Percentiles rank a stretch among this genome's conserved stretches.
phyloP scores from a whole-genome alignment of 2,797 vertebrate species.

The Pseudocheirus occidentalis region DNA sequence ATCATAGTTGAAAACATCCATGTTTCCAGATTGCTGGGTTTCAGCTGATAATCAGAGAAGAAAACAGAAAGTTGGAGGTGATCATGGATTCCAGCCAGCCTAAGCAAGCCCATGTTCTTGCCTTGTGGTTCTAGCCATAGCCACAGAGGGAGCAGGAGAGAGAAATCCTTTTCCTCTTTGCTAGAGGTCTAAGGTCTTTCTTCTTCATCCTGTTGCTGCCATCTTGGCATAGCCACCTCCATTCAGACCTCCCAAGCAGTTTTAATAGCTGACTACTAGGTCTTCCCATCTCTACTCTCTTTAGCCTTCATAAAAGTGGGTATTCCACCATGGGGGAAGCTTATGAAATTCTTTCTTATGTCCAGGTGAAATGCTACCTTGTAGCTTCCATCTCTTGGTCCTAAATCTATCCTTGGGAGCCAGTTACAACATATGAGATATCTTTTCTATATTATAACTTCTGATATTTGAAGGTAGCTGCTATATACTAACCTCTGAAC shows the following conservation, averaged over 20 bases:
- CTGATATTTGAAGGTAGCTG: no score
- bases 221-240: neutral
- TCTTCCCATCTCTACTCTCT: neutral
- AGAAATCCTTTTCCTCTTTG: neutral
- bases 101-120: neutral
- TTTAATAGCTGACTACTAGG: neutral
- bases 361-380: neutral
- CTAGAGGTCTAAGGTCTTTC: neutral
- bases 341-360: neutral
- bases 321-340: neutral
- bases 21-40: neutral
- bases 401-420: neutral
- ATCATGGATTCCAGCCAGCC: neutral
- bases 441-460: neutral
- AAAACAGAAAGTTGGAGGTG: neutral
- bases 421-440: neutral
- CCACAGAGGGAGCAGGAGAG: neutral
- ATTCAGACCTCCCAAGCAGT: neutral
- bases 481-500: neutral
- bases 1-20: neutral
- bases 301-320: neutral
- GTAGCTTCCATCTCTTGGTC: neutral
- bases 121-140: neutral
- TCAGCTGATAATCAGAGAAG: neutral
- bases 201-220: neutral